Percentiles rank a stretch among this genome's conserved stretches.
phyloP scores from a whole-genome alignment of 2,888 invertebrate species.

The Petrolisthes cinctipes region DNA sequence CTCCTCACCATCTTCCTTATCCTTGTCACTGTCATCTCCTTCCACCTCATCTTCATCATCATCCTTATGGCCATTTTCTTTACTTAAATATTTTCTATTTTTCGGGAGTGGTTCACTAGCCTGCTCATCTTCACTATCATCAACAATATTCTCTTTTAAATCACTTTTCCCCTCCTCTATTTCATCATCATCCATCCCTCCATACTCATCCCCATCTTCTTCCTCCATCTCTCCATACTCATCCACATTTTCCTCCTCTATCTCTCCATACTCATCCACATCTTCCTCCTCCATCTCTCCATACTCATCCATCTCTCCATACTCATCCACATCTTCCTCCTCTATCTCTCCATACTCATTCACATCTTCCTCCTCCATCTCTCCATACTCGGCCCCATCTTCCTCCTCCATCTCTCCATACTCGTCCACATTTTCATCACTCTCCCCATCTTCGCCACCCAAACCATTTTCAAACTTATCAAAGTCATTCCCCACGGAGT shows the following conservation, averaged over 20 bases:
- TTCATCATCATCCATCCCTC: neutral
- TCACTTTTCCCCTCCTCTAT: neutral
- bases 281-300: neutral
- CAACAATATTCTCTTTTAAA: neutral
- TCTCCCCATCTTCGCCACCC: neutral
- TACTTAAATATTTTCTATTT: neutral
- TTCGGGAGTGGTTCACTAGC: neutral
- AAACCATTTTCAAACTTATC: neutral
- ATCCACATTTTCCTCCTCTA: neutral
- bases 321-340: neutral
- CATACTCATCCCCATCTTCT: neutral
- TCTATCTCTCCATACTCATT: neutral
- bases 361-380: neutral
- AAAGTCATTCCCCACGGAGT: neutral
- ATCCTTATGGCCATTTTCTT: neutral
- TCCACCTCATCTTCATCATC: slow-evolving; percentile 5
- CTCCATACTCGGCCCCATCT: neutral
- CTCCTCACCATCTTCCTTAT: neutral
- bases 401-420: neutral
- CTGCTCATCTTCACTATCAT: neutral
- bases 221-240: neutral
- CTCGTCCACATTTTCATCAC: neutral
- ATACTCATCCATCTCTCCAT: neutral
- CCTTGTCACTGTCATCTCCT: neutral
- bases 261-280: neutral